phyloP scores from a whole-genome alignment of 2,888 invertebrate species.

The Pollenia amentaria region DNA sequence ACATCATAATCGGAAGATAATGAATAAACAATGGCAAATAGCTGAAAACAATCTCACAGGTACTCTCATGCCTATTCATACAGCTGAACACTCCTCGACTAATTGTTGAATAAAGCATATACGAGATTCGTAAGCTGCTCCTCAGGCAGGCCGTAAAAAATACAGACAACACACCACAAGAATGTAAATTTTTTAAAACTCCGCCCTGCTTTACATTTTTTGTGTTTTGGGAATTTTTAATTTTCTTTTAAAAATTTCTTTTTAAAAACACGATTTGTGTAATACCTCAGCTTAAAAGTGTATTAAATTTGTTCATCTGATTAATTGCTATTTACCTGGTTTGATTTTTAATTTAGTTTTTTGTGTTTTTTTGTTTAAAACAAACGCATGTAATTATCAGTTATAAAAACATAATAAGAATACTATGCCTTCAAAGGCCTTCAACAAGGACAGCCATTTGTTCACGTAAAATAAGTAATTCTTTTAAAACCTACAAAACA shows the following conservation, averaged over 20 bases:
- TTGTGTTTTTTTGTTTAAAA: background rate
- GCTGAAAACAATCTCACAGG: background rate
- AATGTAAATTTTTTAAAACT: background rate
- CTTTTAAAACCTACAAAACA: background rate
- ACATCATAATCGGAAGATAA: constrained; percentile 55
- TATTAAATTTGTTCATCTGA: background rate
- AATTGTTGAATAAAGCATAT: constrained; percentile 21
- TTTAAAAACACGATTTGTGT: constrained; percentile 5
- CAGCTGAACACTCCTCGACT: background rate
- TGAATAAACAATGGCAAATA: constrained; percentile 14
- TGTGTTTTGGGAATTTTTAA: constrained; percentile 6
- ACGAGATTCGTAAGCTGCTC: constrained; percentile 7
- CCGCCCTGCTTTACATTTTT: constrained; percentile 11
- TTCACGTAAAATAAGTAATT: background rate
- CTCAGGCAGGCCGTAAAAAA: background rate
- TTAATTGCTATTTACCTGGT: background rate
- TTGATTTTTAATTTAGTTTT: background rate
- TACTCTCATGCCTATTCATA: background rate
- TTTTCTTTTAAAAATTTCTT: constrained; percentile 1
- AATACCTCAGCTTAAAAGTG: background rate
- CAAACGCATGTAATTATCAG: background rate
- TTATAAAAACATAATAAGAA: background rate
- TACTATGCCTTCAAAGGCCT: background rate
- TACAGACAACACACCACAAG: background rate
- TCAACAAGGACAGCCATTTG: background rate